These are phyloP conservation scores for Heteromyza rotundicornis DNA, from an alignment of 2,888 invertebrate species.

Conservation along the genomic window DNA sequence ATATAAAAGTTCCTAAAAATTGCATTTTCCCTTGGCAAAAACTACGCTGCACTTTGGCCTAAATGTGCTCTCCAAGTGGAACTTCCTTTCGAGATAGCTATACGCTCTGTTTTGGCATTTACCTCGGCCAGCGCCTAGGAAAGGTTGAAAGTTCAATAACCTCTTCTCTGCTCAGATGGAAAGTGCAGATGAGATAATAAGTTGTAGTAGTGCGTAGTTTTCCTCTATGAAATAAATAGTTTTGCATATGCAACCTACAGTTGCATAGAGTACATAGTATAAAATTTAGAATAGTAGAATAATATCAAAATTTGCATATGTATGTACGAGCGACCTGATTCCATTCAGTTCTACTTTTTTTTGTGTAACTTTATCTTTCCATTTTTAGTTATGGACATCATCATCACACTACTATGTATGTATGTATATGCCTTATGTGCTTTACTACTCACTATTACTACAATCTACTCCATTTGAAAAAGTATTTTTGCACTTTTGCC, in stretches of 20 bases:
- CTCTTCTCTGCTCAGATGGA: neutral
- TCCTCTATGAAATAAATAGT: neutral
- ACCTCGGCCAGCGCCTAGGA: slow-evolving; percentile 8
- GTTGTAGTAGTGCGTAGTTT: slow-evolving; percentile 4
- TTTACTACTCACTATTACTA: no score
- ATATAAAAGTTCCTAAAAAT: no score
- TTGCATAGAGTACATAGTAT: neutral
- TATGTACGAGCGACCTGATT: slow-evolving; percentile 17
- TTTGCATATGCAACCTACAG: neutral
- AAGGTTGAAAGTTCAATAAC: slow-evolving; percentile 24
- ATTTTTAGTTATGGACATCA: slow-evolving; percentile 7
- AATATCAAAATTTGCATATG: no score
- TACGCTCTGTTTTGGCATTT: neutral
- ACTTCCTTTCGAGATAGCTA: neutral
- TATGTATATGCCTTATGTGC: no score
- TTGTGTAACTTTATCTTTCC: neutral
- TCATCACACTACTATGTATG: neutral
- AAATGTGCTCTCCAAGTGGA: neutral
- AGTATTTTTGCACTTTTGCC: no score
- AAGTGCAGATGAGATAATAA: neutral
- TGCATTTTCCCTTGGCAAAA: no score
- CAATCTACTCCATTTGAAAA: no score
- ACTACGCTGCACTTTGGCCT: neutral
- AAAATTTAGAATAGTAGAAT: no score
- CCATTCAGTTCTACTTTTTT: neutral